Evolutionary conservation across 1,140 invertebrate species (phyloP).

Genomic region (Heliconius melpomene): DNA sequence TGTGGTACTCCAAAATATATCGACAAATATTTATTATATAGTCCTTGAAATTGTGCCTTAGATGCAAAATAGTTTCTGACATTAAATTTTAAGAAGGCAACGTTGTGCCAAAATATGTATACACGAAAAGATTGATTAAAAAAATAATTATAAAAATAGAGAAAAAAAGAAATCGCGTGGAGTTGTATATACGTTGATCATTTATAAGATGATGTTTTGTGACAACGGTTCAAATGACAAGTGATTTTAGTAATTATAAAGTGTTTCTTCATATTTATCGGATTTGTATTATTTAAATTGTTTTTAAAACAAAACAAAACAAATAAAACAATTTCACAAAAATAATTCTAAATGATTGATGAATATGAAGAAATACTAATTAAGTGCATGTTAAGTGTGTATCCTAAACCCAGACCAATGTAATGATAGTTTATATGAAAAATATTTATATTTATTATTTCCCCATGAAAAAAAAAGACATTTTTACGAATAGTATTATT

Average conservation of each 20-base stretch:
- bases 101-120: slow-evolving; percentile 28
- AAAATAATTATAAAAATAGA: slow-evolving; percentile 19
- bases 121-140: slow-evolving; percentile 24
- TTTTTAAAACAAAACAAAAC: slow-evolving; percentile 4
- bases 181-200: slow-evolving; percentile 42
- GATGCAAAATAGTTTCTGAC: slow-evolving; percentile 62
- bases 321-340: not conserved
- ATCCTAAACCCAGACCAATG: slow-evolving; percentile 78
- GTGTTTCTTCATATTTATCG: slow-evolving; percentile 9
- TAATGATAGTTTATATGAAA: slow-evolving; percentile 69
- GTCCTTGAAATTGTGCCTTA: slow-evolving; percentile 71
- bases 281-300: not conserved
- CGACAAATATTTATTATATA: slow-evolving; percentile 26
- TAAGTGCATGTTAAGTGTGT: slow-evolving; percentile 68
- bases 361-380: slow-evolving; percentile 14
- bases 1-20: slow-evolving; percentile 27
- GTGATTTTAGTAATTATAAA: slow-evolving; percentile 40
- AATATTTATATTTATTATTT: slow-evolving; percentile 79
- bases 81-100: slow-evolving; percentile 51
- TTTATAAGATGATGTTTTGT: slow-evolving; percentile 42
- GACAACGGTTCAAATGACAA: slow-evolving; percentile 31
- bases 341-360: not conserved
- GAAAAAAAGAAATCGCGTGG: slow-evolving; percentile 33
- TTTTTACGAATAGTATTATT: slow-evolving; percentile 81
- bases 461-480: slow-evolving; percentile 74